Percentiles rank a stretch among this genome's conserved stretches.
Conservation (phyloP, 2,888 invertebrate species). For the Lasioglossum pauxillum region DNA sequence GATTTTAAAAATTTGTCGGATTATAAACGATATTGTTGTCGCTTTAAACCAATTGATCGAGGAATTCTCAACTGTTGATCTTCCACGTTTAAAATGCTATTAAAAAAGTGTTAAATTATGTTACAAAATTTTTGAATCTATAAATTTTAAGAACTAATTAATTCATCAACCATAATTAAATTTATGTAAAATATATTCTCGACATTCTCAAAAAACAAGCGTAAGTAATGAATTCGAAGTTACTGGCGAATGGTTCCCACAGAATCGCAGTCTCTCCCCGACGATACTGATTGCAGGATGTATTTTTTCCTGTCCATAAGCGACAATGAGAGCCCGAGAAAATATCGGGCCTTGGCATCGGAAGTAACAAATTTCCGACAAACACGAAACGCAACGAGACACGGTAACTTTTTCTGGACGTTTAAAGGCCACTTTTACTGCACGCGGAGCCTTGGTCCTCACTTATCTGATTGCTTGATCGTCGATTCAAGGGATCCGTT, state of each 20-base stretch:
- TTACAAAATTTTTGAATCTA: no score
- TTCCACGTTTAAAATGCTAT: no score
- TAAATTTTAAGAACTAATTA: no score
- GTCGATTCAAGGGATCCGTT: slow-evolving; percentile 48
- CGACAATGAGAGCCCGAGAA: not conserved
- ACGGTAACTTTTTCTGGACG: not conserved
- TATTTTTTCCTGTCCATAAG: slow-evolving; percentile 3
- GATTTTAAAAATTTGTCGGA: no score
- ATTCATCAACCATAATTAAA: not conserved
- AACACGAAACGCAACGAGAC: slow-evolving; percentile 30
- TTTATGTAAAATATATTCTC: not conserved
- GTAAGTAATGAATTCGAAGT: not conserved
- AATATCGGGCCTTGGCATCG: no score
- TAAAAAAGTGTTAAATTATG: no score
- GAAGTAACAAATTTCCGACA: slow-evolving; percentile 38
- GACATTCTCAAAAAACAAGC: not conserved
- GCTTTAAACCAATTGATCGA: no score
- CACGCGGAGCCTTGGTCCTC: not conserved
- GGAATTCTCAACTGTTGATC: no score
- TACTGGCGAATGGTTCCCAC: not conserved
- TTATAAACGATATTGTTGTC: no score
- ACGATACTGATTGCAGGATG: not conserved
- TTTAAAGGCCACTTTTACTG: slow-evolving; percentile 17
- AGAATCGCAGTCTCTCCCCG: not conserved
- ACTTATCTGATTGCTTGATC: slow-evolving; percentile 39